Base-by-base conservation (phyloP, 92 coral and sea anemone species). In the Palythoa grandiflora region DNA sequence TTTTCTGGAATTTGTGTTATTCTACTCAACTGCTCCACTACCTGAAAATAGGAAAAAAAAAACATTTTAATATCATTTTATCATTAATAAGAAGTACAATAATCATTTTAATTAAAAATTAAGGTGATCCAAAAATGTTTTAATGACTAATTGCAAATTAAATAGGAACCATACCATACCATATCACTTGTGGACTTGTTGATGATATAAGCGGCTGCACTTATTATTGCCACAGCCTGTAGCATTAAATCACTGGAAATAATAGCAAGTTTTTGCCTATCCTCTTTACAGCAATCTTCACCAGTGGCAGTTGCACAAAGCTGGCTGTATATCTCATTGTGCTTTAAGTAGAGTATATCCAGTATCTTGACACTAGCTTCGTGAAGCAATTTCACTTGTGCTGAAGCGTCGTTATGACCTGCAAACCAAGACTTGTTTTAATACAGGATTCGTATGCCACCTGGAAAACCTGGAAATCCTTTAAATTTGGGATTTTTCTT, bases 1-100 rank as follows among this genome's bases (percentile, higher is more conserved):
- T 93, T 96, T 79, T 89, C 93, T 93, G 98, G 97, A 50, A 97
- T 95, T 87, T 95, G 97, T 48, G 99, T 97, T 72, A 97, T 95
- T 51, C 92, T 91, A 68, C 96, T 91, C 59, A 97, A 89, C 80
- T 97, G 99, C 80, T 92, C 94, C 17, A 94, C 94, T n/a, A 97
- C 94, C 99, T 97, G 21, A n/a, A 68, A 66, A 54, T 71, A 21
- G 53, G 72, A 68, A 60, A 10, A 1, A 48, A 60, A 85, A 40
- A 9, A 12, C 2, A 53, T 71, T 44, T 71, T 73, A 19, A 13
- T 19, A 20, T 15, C 61, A n/a, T 63, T 19, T 20, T 51, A 10
- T 19, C 5, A 3, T n/a, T 2, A 20, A 19, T 3, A 61, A 61
- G 7, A 2, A 7, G 19, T 61, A 54, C 0, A 40, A 40, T 40